Evolutionary conservation across 2,888 invertebrate genomes (phyloP), one percentile per base, ranked within the genome.

Genomic region (Linnaemya tessellans): DNA sequence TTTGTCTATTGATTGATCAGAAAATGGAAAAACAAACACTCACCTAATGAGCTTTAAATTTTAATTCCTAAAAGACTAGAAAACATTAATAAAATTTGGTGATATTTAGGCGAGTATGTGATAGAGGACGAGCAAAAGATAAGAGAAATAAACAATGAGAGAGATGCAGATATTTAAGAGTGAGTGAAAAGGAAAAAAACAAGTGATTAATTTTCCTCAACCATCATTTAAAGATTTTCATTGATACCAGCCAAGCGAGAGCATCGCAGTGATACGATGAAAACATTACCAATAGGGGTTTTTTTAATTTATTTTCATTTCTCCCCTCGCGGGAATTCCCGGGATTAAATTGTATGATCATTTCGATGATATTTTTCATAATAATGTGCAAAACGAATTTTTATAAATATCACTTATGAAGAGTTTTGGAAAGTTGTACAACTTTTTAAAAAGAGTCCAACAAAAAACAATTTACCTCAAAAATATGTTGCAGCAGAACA

Each of bases 21-120:
- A 43, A 67, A 30, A 56, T 46, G 58, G 56, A 9, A 25, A 64
- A 22, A 22, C 35, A 68, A 65, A 7, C 9, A 75, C 68, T 78
- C 64, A 75, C 68, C 73, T 75, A 82, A 85, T 75, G 71, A 85
- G 75, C 74, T 82, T 85, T 70, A 78, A 30, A 60, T 65, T 22
- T 73, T 43, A 80, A 75, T 75, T 74, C 68, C 51, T n/a, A 75
- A 75, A 85, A 68, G 74, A 79, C 74, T 70, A 41, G 9, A 43
- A 54, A 35, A 60, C 30, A 54, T 49, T 74, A 73, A 73, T 67
- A 74, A 73, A 41, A 71, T 15, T 7, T 41, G 20, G 51, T 51
- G 49, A 68, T 65, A 20, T 20, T 25, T 71, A 56, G 54, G 56
- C 30, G 46, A 64, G 43, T 56, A 49, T 22, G 67, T 64, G 22